These are phyloP conservation scores for Loris lydekkerianus DNA, from an alignment of 2,797 vertebrate species.

Conservation along the genomic window DNA sequence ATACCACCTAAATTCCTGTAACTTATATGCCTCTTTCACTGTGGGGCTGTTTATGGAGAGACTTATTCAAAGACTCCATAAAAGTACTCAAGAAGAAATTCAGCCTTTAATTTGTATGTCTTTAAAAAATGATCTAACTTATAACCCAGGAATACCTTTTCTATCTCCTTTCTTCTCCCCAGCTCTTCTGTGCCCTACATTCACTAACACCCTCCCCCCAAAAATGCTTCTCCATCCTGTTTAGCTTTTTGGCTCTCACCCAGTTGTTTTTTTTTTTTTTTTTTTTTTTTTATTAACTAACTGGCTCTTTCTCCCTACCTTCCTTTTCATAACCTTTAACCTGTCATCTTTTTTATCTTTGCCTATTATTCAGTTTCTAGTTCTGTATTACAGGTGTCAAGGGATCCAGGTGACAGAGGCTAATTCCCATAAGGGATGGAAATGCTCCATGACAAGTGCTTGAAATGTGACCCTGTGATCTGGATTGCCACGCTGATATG, in stretches of 20 bases:
- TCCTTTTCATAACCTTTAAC: constrained; percentile 11
- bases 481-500: background rate
- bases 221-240: background rate
- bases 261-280: no score
- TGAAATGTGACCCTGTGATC: background rate
- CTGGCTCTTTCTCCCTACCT: background rate
- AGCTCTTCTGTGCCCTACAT: accelerated
- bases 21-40: background rate
- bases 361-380: background rate
- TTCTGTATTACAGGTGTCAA: background rate
- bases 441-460: background rate
- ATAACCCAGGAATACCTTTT: background rate
- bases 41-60: background rate
- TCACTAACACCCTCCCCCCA: background rate
- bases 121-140: background rate
- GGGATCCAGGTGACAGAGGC: background rate
- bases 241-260: background rate
- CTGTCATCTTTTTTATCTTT: background rate
- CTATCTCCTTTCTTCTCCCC: background rate
- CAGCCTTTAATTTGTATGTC: background rate
- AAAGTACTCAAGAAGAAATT: constrained; percentile 45
- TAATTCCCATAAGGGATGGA: background rate
- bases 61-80: background rate
- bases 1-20: background rate
- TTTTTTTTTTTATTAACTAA: background rate